Evolutionary conservation across 2,113 vertebrate species (phyloP).

Genomic region (Toxotes chatareus): DNA sequence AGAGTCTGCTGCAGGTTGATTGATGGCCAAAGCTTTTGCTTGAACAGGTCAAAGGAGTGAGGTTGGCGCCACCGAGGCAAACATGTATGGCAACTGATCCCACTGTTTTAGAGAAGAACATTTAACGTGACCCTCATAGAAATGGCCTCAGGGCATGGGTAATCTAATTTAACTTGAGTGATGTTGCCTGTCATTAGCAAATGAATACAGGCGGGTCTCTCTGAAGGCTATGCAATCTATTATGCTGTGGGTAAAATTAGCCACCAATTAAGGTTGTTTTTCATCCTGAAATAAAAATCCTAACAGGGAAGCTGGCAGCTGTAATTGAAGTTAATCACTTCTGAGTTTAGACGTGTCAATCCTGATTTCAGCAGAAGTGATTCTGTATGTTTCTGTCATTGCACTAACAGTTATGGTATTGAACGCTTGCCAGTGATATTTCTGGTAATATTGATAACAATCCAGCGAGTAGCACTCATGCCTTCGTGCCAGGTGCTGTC

Average conservation of each 20-base stretch:
- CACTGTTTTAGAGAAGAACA: conserved; percentile 60
- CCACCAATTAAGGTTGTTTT: conserved; percentile 77
- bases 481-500: conserved; percentile 15
- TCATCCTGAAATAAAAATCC: conserved; percentile 51
- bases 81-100: neutral
- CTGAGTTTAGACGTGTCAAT: conserved; percentile 44
- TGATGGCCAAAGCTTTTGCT: neutral
- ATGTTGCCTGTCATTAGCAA: conserved; percentile 78
- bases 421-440: conserved; percentile 18
- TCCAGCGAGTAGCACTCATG: conserved; percentile 1
- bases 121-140: conserved; percentile 75
- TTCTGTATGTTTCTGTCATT: conserved; percentile 11
- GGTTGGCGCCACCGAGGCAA: neutral
- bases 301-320: conserved; percentile 36
- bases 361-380: conserved; percentile 38
- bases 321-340: conserved; percentile 63
- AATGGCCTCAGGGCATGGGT: conserved; percentile 65
- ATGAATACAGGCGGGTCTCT: conserved; percentile 68
- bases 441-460: conserved; percentile 7
- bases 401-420: neutral
- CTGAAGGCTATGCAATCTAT: conserved; percentile 69
- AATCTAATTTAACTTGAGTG: conserved; percentile 80
- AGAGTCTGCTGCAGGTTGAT: conserved; percentile 12
- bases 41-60: conserved; percentile 11
- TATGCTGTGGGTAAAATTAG: conserved; percentile 76